Evolutionary conservation across 2,113 vertebrate species (phyloP).

Genomic region (Scatophagus argus): DNA sequence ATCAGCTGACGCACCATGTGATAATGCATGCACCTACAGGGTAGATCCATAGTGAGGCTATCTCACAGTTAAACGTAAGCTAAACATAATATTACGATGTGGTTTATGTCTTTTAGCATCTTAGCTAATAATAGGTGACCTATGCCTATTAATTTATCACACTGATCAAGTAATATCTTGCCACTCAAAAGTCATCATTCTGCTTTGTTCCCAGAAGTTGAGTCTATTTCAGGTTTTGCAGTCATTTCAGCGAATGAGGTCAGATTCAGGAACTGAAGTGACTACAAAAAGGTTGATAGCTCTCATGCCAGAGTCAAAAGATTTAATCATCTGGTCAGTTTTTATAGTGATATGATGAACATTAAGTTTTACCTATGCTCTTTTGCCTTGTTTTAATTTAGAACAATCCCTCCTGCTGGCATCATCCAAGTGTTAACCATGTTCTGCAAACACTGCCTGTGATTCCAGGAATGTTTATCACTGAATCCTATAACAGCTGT

Average conservation of each 20-base stretch:
- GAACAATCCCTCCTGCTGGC: neutral
- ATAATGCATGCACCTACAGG: too few relatives aligned
- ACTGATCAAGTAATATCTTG: neutral
- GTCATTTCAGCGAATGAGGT: neutral
- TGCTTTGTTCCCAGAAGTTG: too few relatives aligned
- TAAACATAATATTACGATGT: neutral
- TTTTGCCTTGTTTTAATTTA: neutral
- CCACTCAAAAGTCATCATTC: neutral
- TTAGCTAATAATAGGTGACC: neutral
- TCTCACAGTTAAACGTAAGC: neutral
- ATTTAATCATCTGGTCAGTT: neutral
- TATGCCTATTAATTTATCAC: neutral
- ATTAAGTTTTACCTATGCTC: neutral
- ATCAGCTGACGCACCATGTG: too few relatives aligned
- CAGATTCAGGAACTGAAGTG: neutral
- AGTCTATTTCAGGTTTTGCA: too few relatives aligned
- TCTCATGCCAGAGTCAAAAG: neutral
- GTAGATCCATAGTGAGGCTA: too few relatives aligned
- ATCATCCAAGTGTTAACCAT: neutral
- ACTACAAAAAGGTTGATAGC: neutral
- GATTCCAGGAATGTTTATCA: slow-evolving; percentile 61
- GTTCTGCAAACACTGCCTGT: slow-evolving; percentile 19
- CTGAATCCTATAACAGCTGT: slow-evolving; percentile 34
- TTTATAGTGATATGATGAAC: neutral
- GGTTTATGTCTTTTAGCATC: neutral